Conservation (phyloP, 2,113 vertebrate species). For the Phrynosoma blainvillii region DNA sequence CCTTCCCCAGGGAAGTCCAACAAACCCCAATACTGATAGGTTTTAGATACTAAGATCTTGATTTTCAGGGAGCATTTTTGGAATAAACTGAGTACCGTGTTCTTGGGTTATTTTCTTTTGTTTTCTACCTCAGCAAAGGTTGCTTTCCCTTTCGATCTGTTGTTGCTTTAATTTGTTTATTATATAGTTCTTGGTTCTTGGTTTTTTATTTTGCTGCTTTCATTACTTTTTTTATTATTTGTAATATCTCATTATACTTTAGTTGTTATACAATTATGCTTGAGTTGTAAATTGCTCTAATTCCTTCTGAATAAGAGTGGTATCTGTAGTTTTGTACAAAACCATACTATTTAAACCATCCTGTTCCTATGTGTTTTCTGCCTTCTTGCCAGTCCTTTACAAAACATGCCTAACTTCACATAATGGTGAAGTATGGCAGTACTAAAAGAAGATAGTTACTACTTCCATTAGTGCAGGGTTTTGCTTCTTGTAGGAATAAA, state of each 20-base stretch:
- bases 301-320: not conserved
- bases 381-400: not conserved
- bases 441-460: not conserved
- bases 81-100: not conserved
- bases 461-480: not conserved
- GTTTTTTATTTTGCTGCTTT: not conserved
- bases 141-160: not conserved
- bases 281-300: not conserved
- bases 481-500: not conserved
- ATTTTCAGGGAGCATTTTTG: not conserved
- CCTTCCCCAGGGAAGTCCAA: not conserved
- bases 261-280: not conserved
- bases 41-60: not conserved
- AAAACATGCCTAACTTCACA: not conserved
- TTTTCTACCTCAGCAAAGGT: not conserved
- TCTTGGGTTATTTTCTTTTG: not conserved
- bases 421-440: slow-evolving; percentile 22
- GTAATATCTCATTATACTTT: not conserved
- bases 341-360: not conserved
- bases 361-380: not conserved
- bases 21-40: not conserved
- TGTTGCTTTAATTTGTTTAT: not conserved
- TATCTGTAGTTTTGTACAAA: not conserved
- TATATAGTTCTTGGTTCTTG: not conserved
- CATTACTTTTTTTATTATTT: not conserved